phyloP scores from a whole-genome alignment of 2,113 vertebrate species.

The Petrocephalus microphthalmus region DNA sequence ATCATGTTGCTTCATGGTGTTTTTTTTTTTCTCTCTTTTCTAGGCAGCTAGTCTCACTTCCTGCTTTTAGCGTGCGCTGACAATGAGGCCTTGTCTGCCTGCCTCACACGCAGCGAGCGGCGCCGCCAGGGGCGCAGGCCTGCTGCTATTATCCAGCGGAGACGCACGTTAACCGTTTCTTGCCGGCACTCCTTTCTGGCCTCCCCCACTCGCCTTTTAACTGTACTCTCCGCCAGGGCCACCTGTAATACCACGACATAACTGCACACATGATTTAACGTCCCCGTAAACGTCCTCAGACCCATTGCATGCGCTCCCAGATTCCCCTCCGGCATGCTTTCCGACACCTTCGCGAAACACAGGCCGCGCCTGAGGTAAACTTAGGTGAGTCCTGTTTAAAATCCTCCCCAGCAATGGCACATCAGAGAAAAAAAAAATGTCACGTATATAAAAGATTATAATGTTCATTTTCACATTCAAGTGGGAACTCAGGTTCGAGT shows the following conservation, averaged over 20 bases:
- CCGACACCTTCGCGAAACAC: neutral
- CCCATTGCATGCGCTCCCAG: neutral
- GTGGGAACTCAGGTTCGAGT: neutral
- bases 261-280: neutral
- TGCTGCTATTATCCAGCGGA: neutral
- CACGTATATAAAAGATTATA: neutral
- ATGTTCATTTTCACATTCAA: neutral
- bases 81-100: conserved; percentile 59
- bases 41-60: conserved; percentile 60
- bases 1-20: conserved; percentile 62
- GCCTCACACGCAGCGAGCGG: conserved; percentile 42
- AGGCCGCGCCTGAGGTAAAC: neutral
- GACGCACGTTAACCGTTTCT: neutral
- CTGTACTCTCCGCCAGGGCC: neutral
- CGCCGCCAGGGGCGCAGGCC: conserved; percentile 47
- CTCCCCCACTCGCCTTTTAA: neutral
- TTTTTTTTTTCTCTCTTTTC: conserved; percentile 50
- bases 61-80: conserved; percentile 51
- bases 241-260: neutral
- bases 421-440: neutral
- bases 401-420: neutral
- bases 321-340: neutral
- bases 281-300: neutral
- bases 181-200: neutral
- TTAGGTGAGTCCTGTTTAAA: neutral